Evolutionary conservation across 2,888 invertebrate species (phyloP).

Genomic region (Yponomeuta cagnagella): DNA sequence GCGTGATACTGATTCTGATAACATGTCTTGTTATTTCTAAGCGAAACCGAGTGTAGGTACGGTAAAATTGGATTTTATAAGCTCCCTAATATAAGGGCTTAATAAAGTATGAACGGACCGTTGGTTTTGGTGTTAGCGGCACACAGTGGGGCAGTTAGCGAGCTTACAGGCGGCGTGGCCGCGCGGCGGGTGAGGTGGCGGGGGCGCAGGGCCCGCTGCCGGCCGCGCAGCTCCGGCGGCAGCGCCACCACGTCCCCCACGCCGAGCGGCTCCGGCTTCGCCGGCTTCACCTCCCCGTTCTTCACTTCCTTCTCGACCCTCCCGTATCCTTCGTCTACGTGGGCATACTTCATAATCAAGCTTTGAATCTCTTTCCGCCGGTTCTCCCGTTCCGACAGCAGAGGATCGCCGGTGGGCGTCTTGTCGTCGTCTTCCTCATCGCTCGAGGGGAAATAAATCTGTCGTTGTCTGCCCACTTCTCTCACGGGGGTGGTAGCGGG

Average conservation of each 20-base stretch:
- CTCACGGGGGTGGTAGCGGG: conserved; percentile 56
- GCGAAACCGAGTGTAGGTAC: neutral
- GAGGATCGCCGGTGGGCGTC: conserved; percentile 73
- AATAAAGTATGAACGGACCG: conserved; percentile 4
- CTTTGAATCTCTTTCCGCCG: conserved; percentile 89
- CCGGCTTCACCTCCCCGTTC: conserved; percentile 10
- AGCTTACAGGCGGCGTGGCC: conserved; percentile 74
- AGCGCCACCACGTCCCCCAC: conserved; percentile 61
- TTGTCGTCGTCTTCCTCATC: conserved; percentile 72
- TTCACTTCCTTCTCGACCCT: conserved; percentile 48
- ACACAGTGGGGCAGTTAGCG: conserved; percentile 7
- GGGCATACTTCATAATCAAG: conserved; percentile 88
- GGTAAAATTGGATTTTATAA: neutral
- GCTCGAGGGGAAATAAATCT: conserved; percentile 67
- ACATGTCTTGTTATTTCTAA: neutral
- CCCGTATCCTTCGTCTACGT: conserved; percentile 83
- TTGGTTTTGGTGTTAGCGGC: conserved; percentile 14
- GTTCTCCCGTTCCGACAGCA: conserved; percentile 83
- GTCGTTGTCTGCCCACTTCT: conserved; percentile 58
- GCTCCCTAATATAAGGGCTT: neutral
- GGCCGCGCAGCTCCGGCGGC: conserved; percentile 64
- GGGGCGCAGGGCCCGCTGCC: conserved; percentile 56
- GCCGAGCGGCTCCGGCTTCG: conserved; percentile 44
- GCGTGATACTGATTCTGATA: neutral
- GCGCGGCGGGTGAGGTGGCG: conserved; percentile 71